Conservation (phyloP, 2,888 invertebrate genomes). For the Cheilosia variabilis region DNA sequence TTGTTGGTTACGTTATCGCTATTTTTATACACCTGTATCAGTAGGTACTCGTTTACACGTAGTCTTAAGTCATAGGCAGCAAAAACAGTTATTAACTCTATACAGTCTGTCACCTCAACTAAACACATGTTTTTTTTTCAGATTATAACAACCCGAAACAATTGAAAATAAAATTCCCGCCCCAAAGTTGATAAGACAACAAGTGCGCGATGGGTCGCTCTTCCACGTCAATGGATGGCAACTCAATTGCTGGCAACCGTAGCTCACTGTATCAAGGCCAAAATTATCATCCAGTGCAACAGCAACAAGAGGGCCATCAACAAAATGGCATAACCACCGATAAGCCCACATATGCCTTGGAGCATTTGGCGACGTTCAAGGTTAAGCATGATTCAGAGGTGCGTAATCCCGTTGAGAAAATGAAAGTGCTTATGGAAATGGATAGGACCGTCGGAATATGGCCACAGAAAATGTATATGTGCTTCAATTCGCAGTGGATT, state of each 20-base stretch:
- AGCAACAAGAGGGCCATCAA: conserved; percentile 10
- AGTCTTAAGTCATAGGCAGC: not conserved
- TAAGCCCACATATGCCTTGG: conserved; percentile 93
- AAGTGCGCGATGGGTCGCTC: conserved; percentile 38
- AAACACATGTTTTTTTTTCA: conserved; percentile 37
- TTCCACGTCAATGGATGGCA: conserved; percentile 58
- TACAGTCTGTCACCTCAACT: not conserved
- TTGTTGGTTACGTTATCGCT: not conserved
- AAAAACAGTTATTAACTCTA: not conserved
- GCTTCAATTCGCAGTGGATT: conserved; percentile 94
- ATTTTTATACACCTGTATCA: conserved; percentile 13
- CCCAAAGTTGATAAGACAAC: conserved; percentile 11
- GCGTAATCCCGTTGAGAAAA: conserved; percentile 94
- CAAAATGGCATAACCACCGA: conserved; percentile 77
- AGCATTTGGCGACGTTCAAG: conserved; percentile 99
- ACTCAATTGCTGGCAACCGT: conserved; percentile 52
- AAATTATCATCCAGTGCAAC: conserved; percentile 42
- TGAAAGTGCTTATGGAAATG: conserved; percentile 94
- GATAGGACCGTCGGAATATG: conserved; percentile 98
- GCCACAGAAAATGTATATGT: conserved; percentile 98
- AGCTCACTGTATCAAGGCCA: conserved; percentile 51
- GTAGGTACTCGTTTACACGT: not conserved
- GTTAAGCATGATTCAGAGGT: conserved; percentile 95
- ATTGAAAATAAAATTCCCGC: conserved; percentile 7
- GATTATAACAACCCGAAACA: conserved; percentile 4